Evolutionary conservation across 2,888 invertebrate genomes (phyloP).

Genomic region (Caenorhabditis parvicauda): DNA sequence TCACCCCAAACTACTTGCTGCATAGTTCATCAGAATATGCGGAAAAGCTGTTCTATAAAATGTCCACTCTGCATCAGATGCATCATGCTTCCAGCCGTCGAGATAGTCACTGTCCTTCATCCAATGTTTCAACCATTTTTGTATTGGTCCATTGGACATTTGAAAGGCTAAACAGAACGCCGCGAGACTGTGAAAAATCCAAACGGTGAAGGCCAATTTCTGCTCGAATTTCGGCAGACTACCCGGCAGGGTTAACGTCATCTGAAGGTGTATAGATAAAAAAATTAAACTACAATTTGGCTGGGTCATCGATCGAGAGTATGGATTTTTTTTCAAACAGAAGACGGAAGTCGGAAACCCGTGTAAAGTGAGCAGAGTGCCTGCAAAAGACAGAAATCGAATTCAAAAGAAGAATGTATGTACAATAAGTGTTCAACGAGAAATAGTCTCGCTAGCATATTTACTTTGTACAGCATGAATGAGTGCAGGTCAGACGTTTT

Average conservation of each 20-base stretch:
- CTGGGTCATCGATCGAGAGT: too few species aligned
- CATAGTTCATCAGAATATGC: constrained; percentile 23
- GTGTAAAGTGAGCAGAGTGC: too few species aligned
- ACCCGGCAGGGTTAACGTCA: constrained; percentile 10
- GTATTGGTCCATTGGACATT: constrained; percentile 33
- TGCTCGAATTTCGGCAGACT: constrained; percentile 25
- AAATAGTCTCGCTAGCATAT: too few species aligned
- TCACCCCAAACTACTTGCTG: constrained; percentile 22
- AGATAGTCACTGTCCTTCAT: constrained; percentile 36
- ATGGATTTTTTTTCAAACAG: too few species aligned
- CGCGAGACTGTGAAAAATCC: constrained; percentile 43
- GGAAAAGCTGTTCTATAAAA: constrained; percentile 36
- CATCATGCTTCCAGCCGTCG: constrained; percentile 29
- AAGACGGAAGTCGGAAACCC: too few species aligned
- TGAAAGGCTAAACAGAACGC: constrained; percentile 42
- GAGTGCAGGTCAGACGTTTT: too few species aligned
- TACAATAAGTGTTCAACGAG: too few species aligned
- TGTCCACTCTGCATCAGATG: constrained; percentile 52
- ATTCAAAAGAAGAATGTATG: too few species aligned
- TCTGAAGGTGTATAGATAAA: neutral
- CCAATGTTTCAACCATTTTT: constrained; percentile 42
- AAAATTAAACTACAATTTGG: too few species aligned
- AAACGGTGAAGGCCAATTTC: constrained; percentile 39
- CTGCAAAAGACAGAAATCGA: too few species aligned
- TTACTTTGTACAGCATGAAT: too few species aligned